These are phyloP conservation scores for Tillus elongatus DNA, from an alignment of 2,888 invertebrate species.

Conservation along the genomic window DNA sequence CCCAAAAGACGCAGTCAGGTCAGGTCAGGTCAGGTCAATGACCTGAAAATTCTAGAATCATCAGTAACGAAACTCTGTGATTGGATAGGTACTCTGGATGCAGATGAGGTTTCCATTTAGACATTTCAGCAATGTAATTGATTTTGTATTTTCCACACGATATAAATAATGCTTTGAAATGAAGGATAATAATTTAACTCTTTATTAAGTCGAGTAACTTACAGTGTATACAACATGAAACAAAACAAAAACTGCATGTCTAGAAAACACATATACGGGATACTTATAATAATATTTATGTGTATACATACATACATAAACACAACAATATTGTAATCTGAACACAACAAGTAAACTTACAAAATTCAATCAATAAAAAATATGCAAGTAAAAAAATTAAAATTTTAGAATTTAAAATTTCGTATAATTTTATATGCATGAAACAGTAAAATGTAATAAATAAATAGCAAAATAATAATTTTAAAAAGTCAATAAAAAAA, in stretches of 20 bases:
- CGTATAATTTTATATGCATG: constrained; percentile 10
- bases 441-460: constrained; percentile 22
- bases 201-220: constrained; percentile 37
- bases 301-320: constrained; percentile 44
- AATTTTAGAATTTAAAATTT: constrained; percentile 8
- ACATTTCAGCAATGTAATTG: no score
- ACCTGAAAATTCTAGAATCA: no score
- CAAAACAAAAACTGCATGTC: constrained; percentile 42
- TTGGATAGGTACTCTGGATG: no score
- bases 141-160: no score
- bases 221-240: constrained; percentile 44
- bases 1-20: no score
- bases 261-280: constrained; percentile 42
- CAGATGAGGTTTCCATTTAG: no score
- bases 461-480: constrained; percentile 24
- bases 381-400: constrained; percentile 29
- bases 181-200: constrained; percentile 25
- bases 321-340: constrained; percentile 43
- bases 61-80: no score
- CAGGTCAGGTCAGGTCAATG: no score
- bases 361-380: constrained; percentile 30
- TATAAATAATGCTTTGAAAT: no score
- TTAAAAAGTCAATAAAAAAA: constrained; percentile 18
- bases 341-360: constrained; percentile 43
- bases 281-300: constrained; percentile 39